Conservation (phyloP, 2,797 vertebrate genomes). For the Serranus cabrilla region DNA sequence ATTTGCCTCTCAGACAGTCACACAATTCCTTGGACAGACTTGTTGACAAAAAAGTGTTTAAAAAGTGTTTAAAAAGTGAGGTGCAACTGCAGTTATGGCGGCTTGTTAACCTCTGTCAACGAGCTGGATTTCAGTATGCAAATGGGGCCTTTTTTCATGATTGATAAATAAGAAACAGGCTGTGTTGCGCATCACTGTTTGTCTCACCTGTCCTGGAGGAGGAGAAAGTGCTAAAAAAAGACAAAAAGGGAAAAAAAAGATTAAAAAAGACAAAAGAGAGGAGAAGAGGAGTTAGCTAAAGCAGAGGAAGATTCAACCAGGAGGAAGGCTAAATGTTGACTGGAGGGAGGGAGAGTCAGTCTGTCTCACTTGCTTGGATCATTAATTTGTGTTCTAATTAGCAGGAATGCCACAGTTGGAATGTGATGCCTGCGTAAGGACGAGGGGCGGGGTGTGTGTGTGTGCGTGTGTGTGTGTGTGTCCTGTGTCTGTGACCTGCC, state of each 20-base stretch:
- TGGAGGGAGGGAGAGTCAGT: conserved; percentile 59
- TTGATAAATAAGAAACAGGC: conserved; percentile 12
- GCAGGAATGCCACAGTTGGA: conserved; percentile 81
- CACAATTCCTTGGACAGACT: neutral
- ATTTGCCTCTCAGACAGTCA: too few species aligned
- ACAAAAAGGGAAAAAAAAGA: neutral
- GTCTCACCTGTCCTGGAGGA: conserved; percentile 12
- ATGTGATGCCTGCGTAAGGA: conserved; percentile 69
- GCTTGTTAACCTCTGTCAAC: neutral
- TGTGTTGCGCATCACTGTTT: conserved; percentile 12
- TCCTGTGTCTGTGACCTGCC: conserved; percentile 78
- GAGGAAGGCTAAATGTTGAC: conserved; percentile 66
- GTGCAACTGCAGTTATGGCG: neutral
- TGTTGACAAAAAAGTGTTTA: too few species aligned
- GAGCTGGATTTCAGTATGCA: neutral
- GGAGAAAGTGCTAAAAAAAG: neutral
- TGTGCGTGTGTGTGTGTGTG: conserved; percentile 51
- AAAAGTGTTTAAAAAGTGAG: neutral
- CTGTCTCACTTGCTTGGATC: conserved; percentile 74
- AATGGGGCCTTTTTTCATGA: neutral
- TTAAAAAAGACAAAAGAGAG: neutral
- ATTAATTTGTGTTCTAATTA: conserved; percentile 87
- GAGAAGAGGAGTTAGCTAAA: conserved; percentile 7
- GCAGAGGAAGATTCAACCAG: conserved; percentile 33
- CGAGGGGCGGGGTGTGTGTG: conserved; percentile 36